Conservation (phyloP, 2,113 vertebrate genomes). For the Stigmatopora argus region DNA sequence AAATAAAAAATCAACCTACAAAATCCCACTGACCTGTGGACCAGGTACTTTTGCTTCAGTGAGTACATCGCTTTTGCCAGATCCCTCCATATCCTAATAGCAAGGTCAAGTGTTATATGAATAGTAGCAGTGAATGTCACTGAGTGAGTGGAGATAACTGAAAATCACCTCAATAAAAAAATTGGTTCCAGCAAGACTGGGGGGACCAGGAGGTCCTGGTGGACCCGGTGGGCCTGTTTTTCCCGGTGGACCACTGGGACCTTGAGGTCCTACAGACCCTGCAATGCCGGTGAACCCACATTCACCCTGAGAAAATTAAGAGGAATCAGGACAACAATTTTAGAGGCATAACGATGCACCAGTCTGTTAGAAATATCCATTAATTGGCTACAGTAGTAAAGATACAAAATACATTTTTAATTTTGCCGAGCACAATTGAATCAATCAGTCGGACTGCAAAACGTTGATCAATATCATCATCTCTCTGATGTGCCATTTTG, state of each 20-base stretch:
- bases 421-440: no score
- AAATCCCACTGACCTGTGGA: constrained; percentile 64
- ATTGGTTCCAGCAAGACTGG: constrained; percentile 65
- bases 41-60: constrained; percentile 51
- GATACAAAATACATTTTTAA: no score
- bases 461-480: no score
- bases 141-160: not conserved
- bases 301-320: constrained; percentile 74
- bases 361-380: no score
- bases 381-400: not conserved
- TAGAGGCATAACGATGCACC: no score
- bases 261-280: constrained; percentile 74
- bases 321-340: not conserved
- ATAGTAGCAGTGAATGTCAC: not conserved
- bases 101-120: constrained; percentile 7
- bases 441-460: no score
- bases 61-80: constrained; percentile 62
- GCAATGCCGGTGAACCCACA: constrained; percentile 66
- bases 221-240: constrained; percentile 73
- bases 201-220: constrained; percentile 78
- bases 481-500: no score
- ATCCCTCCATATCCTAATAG: constrained; percentile 82
- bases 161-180: constrained; percentile 76
- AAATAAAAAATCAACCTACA: not conserved
- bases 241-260: constrained; percentile 72